A percentile compares a stretch with the other conserved stretches of the same genome.
phyloP scores from a whole-genome alignment of 2,888 invertebrate genomes.

The Trimorus sp. region DNA sequence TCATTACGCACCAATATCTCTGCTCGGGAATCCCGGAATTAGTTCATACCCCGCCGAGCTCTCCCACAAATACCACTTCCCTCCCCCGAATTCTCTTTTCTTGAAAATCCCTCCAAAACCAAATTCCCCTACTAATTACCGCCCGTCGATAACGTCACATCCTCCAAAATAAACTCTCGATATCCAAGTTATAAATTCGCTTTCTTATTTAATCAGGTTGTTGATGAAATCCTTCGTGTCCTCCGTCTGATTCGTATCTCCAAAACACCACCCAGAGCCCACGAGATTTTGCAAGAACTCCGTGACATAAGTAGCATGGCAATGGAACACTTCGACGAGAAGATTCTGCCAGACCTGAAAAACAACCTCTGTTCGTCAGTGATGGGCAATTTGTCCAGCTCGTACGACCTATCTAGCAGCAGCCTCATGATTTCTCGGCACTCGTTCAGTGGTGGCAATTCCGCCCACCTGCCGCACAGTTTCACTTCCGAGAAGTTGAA shows the following conservation, averaged over 20 bases:
- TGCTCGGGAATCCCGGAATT: too few species aligned
- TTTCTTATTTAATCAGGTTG: conserved; percentile 86
- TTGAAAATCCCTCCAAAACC: too few species aligned
- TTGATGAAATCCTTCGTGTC: conserved; percentile 93
- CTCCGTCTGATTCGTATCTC: conserved; percentile 86
- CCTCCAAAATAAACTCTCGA: too few species aligned
- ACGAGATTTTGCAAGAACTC: conserved; percentile 93
- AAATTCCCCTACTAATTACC: too few species aligned
- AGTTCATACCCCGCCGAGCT: too few species aligned
- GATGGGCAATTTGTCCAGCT: conserved; percentile 73
- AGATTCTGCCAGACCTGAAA: conserved; percentile 86
- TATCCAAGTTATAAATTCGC: too few species aligned
- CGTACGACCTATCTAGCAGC: conserved; percentile 72
- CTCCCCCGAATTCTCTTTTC: too few species aligned
- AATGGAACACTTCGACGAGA: conserved; percentile 97
- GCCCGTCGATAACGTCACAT: too few species aligned
- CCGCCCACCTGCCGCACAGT: conserved; percentile 69
- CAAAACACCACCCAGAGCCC: conserved; percentile 87
- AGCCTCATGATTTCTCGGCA: conserved; percentile 77
- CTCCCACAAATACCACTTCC: too few species aligned
- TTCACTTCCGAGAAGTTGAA: conserved; percentile 75
- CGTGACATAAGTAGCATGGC: conserved; percentile 97
- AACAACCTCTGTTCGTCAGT: conserved; percentile 77
- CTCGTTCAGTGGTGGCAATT: conserved; percentile 61
- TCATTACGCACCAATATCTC: too few species aligned